Base-by-base conservation (phyloP, 2,888 invertebrate genomes). In the Ceramica pisi region DNA sequence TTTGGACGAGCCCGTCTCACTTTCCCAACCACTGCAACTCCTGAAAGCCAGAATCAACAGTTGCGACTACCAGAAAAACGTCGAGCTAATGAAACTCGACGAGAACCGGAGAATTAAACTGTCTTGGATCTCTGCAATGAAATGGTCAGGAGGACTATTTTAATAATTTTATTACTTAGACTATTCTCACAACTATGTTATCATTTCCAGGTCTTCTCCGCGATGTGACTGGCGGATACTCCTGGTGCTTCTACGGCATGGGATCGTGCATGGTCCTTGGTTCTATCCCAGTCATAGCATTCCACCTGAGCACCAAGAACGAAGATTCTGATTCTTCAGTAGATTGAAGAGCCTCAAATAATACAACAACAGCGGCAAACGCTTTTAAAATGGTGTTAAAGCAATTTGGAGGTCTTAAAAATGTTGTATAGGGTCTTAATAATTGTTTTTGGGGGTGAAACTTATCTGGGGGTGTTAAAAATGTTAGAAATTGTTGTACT, bases 261-360 rank as follows among this genome's bases (percentile, higher is more conserved):
- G 97, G 98, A 0, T 97, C 97, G 2, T 97, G 97, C 84, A 97
- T 97, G 97, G 97, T 97, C 0, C 92, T 97, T 46, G 97, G 97
- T 72, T 97, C 97, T 69, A 93, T 97, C 64, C 97, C 98, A 4
- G 94, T 97, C 56, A 91, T 97, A 41, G 95, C 89, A 89, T 95
- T 96, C 87, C 94, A 95, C 70, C 74, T 95, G 5, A 90, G 89
- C 86, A 92, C 91, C 14, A 95, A 95, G 78, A 94, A 94, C 63
- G 95, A 95, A 23, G 95, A 95, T 64, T 72, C 90, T 0, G 95
- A 95, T 0, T 94, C 94, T 0, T 91, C 93, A 0, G 94, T 91
- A 0, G 94, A 94, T 86, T 94, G 92, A 94, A 84, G 35, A 67
- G 1, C 8, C 1, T 14, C 12, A 0, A 50, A 7, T 9, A 56